Evolutionary conservation across 2,888 invertebrate genomes (phyloP).

Genomic region (Microctonus hyperodae): DNA sequence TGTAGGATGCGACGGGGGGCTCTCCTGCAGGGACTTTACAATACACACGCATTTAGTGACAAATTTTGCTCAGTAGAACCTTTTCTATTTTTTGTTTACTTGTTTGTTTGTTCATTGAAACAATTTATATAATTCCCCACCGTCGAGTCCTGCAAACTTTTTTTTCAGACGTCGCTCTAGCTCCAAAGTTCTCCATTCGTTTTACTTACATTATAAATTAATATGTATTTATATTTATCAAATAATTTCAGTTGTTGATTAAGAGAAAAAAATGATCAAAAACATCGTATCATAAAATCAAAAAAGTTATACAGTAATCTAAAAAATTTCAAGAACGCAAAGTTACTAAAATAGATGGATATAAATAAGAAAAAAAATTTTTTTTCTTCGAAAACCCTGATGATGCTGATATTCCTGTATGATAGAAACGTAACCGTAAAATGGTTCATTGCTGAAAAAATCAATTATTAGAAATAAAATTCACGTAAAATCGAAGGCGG

Average conservation of each 20-base stretch:
- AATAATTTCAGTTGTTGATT: not conserved
- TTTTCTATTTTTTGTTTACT: slow-evolving; percentile 7
- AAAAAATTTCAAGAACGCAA: not conserved
- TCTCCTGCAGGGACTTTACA: slow-evolving; percentile 63
- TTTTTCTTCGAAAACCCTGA: not conserved
- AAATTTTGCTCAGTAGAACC: slow-evolving; percentile 30
- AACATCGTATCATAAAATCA: not conserved
- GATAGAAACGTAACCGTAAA: not conserved
- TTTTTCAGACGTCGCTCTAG: not conserved
- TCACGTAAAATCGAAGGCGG: slow-evolving; percentile 40
- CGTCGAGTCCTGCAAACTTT: slow-evolving; percentile 21
- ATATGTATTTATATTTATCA: not conserved
- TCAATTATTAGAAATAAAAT: not conserved
- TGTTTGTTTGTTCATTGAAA: slow-evolving; percentile 20
- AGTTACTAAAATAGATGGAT: not conserved
- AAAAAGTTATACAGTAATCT: not conserved
- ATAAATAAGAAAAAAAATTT: not conserved
- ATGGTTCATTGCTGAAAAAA: slow-evolving; percentile 4
- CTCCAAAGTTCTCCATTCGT: not conserved
- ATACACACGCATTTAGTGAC: slow-evolving; percentile 59
- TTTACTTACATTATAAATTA: slow-evolving; percentile 5
- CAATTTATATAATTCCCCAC: slow-evolving; percentile 31
- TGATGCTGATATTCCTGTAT: not conserved
- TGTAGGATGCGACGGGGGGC: slow-evolving; percentile 76
- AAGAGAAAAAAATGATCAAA: not conserved